These are phyloP conservation scores for Drosophila sulfurigaster DNA, from an alignment of 1,140 invertebrate genomes.

Conservation along the genomic window DNA sequence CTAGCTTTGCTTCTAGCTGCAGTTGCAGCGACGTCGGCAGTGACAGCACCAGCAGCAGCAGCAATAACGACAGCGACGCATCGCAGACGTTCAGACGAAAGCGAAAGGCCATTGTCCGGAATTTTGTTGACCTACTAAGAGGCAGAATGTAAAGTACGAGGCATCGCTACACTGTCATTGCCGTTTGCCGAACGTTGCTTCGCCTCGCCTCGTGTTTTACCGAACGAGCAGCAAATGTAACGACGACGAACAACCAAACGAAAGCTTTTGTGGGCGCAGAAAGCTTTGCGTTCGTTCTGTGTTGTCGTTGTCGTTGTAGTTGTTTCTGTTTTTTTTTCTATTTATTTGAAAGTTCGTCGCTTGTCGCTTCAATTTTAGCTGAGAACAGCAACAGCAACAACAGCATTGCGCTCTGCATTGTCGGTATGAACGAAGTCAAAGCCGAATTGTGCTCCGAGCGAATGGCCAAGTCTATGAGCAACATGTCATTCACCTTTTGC, in stretches of 20 bases:
- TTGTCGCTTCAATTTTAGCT: slow-evolving; percentile 46
- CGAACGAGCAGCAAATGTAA: slow-evolving; percentile 9
- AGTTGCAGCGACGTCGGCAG: slow-evolving; percentile 44
- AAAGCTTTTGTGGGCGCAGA: slow-evolving; percentile 29
- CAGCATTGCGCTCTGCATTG: slow-evolving; percentile 57
- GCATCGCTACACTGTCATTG: slow-evolving; percentile 81
- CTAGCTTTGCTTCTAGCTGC: slow-evolving; percentile 35
- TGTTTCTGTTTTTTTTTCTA: slow-evolving; percentile 5
- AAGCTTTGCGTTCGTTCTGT: slow-evolving; percentile 49
- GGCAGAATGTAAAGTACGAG: slow-evolving; percentile 79
- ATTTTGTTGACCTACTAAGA: slow-evolving; percentile 85
- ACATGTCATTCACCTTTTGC: slow-evolving; percentile 75
- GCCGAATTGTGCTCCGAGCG: slow-evolving; percentile 28
- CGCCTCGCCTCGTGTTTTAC: slow-evolving; percentile 1
- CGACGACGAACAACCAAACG: slow-evolving; percentile 24
- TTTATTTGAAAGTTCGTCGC: slow-evolving; percentile 55
- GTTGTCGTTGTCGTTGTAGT: not conserved
- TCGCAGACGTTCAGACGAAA: slow-evolving; percentile 82
- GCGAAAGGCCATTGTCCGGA: slow-evolving; percentile 85
- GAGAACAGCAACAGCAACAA: slow-evolving; percentile 21
- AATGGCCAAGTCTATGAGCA: slow-evolving; percentile 30
- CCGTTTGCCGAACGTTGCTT: slow-evolving; percentile 66
- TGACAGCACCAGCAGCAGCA: slow-evolving; percentile 20
- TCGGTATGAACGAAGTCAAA: slow-evolving; percentile 55
- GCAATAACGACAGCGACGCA: slow-evolving; percentile 37